phyloP scores from a whole-genome alignment of 2,888 invertebrate species.

The Drosophila kuntzei region DNA sequence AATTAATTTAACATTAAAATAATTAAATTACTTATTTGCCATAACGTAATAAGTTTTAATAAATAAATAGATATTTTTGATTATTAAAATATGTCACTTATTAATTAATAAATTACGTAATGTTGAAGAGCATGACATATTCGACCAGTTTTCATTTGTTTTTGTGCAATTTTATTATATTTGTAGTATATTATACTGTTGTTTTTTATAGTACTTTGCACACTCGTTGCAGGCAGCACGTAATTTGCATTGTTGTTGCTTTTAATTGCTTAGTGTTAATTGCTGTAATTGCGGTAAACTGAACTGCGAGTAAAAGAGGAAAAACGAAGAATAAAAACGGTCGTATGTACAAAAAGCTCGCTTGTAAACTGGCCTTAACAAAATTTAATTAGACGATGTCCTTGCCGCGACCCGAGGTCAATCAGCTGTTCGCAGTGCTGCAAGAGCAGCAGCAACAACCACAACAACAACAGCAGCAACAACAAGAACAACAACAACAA shows the following conservation, averaged over 20 bases:
- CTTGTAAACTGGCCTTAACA: conserved; percentile 48
- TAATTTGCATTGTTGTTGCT: conserved; percentile 80
- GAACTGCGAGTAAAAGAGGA: conserved; percentile 54
- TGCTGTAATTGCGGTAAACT: conserved; percentile 80
- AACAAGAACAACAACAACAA: not conserved
- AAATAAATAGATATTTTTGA: too few species aligned
- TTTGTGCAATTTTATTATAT: conserved; percentile 13
- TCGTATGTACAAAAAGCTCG: conserved; percentile 15
- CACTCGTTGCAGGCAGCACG: conserved; percentile 70
- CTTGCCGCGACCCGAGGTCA: conserved; percentile 60
- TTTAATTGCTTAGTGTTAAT: conserved; percentile 81
- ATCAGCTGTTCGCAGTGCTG: conserved; percentile 38
- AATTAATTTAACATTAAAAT: too few species aligned
- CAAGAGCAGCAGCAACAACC: not conserved
- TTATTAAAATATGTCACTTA: not conserved
- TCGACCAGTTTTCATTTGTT: not conserved
- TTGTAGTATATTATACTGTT: conserved; percentile 32
- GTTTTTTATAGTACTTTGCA: conserved; percentile 49
- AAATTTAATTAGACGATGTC: conserved; percentile 68
- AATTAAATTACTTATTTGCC: too few species aligned
- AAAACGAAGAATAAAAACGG: conserved; percentile 15
- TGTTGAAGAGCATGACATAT: not conserved
- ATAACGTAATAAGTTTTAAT: too few species aligned
- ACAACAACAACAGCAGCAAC: not conserved
- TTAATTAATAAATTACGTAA: not conserved